Base-by-base conservation (phyloP, 1,140 invertebrate species). In the Battus philenor region DNA sequence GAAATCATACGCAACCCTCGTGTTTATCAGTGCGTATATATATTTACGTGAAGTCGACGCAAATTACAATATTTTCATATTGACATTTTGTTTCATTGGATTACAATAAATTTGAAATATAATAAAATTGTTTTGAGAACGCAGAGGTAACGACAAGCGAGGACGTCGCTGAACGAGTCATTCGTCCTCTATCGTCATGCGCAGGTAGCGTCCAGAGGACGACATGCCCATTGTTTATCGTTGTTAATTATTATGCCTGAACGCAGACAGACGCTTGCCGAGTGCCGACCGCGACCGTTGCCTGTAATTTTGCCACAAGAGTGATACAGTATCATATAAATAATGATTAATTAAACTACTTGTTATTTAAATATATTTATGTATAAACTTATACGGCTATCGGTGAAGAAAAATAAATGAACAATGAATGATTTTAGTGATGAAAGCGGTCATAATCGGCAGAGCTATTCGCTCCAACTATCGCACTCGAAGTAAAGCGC, bases 191-290 rank as follows among this genome's bases (percentile, higher is more conserved):
- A 53, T 63, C 69, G 75, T 71, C 66, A 68, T 62, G 73, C 66
- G 71, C 77, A 82, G 80, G 80, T 84, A 82, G 80, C 75, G 59
- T 52, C 65, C 68, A 74, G 61, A 73, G 74, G 69, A 76, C 69
- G 65, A 75, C 76, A 72, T 72, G 68, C 64, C 77, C 69, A 85
- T 85, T 85, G 81, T 85, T 85, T 81, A 81, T 73, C 68, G 70
- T 66, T 59, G 70, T 76, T 80, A 75, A 81, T 83, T 79, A 80
- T 81, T 80, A 84, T 81, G 70, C 75, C 59, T 54, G 63, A 68
- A 71, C 65, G 71, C 60, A 67, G 57, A 65, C 62, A 59, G 60
- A 64, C 60, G 60, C 62, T 68, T 54, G 50, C 50, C 66, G 65
- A 66, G 66, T 66, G 62, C 56, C 66, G 57, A 61, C 62, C 67